Base-by-base conservation (phyloP, 2,113 vertebrate species). In the Equus przewalskii region DNA sequence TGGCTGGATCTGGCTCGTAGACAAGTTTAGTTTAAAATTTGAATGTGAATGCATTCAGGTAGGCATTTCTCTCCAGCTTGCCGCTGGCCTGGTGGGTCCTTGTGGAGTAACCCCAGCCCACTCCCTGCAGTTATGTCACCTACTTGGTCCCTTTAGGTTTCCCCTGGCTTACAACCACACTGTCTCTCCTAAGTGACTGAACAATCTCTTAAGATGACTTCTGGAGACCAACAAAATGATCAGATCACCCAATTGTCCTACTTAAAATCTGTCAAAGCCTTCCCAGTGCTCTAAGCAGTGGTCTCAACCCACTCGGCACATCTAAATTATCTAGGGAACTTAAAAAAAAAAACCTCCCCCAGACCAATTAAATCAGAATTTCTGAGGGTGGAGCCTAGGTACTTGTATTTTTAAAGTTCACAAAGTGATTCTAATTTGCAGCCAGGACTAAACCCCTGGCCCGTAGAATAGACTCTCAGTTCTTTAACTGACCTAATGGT, bases 401-500 rank as follows among this genome's bases (percentile, higher is more conserved):
- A 33, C 56, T 10, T 73, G 9, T 78, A 44, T 67, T 89, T 64
- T 80, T n/a, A 54, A 54, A 16, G 33, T 76, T n/a, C 11, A 24
- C 49, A 49, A 41, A 60, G 12, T 41, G 26, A 83, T 96, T 89
- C n/a, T 67, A 28, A 62, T 92, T 94, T 93, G 5, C 26, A 84
- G 9, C 22, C 2, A 62, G 36, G 3, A 21, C 22, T 64, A 75
- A 93, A 56, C 3, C 30, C 70, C 46, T 44, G n/a, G 10, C 24
- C 69, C 65, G 88, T 18, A 56, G 73, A 92, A 75, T n/a, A 60
- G 44, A 65, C 16, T 78, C 15, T 64, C 51, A 51, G 30, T 56
- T 46, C 22, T 5, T 84, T 64, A 70, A 28, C 12, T 73, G 49
- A 58, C 13, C 26, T n/a, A 51, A 5, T 69, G 22, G 13, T 33